phyloP scores from a whole-genome alignment of 2,797 vertebrate genomes.

The Labeo calbasu region DNA sequence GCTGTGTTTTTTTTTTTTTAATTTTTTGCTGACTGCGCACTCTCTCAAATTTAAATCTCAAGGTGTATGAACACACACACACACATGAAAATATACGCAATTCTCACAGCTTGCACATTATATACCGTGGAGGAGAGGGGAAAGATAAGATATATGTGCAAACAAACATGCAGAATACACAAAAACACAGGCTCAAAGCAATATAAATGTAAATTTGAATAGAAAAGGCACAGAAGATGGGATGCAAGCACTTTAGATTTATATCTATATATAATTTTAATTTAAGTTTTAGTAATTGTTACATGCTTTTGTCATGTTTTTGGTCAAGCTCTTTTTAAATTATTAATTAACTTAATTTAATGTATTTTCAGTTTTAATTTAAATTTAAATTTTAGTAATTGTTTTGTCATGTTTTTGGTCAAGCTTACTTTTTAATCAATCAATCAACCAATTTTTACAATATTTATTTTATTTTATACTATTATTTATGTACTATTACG shows the following conservation, averaged over 20 bases:
- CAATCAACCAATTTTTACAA: too few relatives aligned
- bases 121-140: background rate
- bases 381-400: too few relatives aligned
- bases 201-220: slow-evolving; percentile 1
- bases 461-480: too few relatives aligned
- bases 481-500: too few relatives aligned
- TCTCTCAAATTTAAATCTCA: slow-evolving; percentile 23
- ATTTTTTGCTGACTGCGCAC: slow-evolving; percentile 39
- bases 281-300: too few relatives aligned
- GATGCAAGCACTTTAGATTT: background rate
- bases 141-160: background rate
- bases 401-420: too few relatives aligned
- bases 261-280: background rate
- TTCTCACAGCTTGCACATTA: slow-evolving; percentile 2
- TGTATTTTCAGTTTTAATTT: too few relatives aligned
- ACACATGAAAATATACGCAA: slow-evolving; percentile 22
- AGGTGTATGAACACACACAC: slow-evolving; percentile 23
- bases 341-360: too few relatives aligned
- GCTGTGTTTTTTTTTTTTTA: background rate
- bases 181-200: background rate
- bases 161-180: background rate
- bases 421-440: too few relatives aligned
- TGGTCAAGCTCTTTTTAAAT: too few relatives aligned
- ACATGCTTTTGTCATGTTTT: too few relatives aligned
- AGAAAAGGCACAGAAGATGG: background rate